These are phyloP conservation scores for Mohoua ochrocephala DNA, from an alignment of 2,113 vertebrate species.

Conservation along the genomic window DNA sequence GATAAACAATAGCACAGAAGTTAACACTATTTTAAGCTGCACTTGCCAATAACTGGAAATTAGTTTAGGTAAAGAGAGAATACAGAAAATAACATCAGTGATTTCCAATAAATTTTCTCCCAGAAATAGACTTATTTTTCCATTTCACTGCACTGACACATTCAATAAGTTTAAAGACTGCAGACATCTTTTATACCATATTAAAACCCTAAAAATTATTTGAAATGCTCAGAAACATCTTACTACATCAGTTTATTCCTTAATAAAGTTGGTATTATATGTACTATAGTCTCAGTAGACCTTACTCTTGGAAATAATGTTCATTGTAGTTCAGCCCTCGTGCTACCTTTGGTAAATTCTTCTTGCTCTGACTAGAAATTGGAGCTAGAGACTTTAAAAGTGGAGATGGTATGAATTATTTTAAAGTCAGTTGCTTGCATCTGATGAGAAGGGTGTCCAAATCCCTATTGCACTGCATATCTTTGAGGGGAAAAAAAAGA, in stretches of 20 bases:
- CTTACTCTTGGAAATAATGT: neutral
- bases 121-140: neutral
- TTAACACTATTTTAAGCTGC: neutral
- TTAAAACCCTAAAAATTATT: neutral
- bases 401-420: neutral
- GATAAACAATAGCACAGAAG: neutral
- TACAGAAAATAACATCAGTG: neutral
- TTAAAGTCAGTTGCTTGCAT: neutral
- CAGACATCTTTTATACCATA: neutral
- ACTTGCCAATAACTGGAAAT: neutral
- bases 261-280: neutral
- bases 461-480: neutral
- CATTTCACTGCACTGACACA: neutral
- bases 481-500: neutral
- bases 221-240: neutral
- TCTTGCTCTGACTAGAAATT: neutral
- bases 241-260: neutral
- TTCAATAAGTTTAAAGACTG: neutral
- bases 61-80: neutral
- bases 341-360: neutral
- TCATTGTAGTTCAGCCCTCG: neutral
- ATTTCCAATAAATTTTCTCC: neutral
- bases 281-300: neutral
- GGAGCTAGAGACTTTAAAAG: neutral
- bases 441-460: neutral